These are phyloP conservation scores for Carduelis carduelis DNA, from an alignment of 2,797 vertebrate genomes.

Conservation along the genomic window DNA sequence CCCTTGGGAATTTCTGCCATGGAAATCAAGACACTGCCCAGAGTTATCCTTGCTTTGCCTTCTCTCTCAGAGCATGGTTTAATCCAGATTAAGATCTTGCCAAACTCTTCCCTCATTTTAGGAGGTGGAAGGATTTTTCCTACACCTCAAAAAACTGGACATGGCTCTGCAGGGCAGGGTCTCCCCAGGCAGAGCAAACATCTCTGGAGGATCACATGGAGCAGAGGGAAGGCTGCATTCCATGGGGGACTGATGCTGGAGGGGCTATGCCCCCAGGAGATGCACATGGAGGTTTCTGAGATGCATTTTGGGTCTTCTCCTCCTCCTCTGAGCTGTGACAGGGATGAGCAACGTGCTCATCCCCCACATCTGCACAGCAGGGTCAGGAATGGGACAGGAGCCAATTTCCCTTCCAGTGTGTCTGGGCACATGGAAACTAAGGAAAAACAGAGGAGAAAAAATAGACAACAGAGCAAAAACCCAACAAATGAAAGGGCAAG, in stretches of 20 bases:
- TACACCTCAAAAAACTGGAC: background rate
- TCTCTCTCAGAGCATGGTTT: background rate
- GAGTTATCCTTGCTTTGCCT: background rate
- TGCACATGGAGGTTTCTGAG: background rate
- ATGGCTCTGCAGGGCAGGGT: background rate
- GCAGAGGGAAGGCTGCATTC: background rate
- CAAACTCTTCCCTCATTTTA: background rate
- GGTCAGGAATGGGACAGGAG: background rate
- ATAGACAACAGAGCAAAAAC: background rate
- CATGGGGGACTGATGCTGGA: accelerated
- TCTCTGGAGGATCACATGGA: accelerated
- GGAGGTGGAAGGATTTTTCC: background rate
- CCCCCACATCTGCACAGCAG: background rate
- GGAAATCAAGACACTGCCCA: background rate
- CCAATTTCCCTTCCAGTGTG: background rate
- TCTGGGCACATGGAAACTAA: background rate
- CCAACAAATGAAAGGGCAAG: background rate
- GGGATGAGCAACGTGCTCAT: background rate
- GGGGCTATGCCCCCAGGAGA: background rate
- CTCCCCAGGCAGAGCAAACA: background rate
- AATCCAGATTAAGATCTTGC: background rate
- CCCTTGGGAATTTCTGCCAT: background rate
- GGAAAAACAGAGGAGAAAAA: background rate
- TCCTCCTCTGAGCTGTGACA: background rate
- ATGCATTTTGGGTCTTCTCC: background rate